These are phyloP conservation scores for Siniperca knerii DNA, from an alignment of 2,113 vertebrate genomes.

Conservation along the genomic window DNA sequence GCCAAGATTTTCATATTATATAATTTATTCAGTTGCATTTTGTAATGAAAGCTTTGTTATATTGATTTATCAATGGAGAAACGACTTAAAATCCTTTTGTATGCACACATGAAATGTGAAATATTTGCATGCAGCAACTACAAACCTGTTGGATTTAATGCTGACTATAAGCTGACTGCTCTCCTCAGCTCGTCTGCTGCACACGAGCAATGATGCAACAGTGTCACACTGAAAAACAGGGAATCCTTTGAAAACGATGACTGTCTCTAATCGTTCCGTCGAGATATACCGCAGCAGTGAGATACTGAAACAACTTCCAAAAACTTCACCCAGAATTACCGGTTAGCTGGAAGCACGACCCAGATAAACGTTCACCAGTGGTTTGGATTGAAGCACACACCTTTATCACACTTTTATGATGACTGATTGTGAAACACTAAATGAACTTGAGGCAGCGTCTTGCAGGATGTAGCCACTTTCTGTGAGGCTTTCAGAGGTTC, in stretches of 20 bases:
- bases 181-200: not conserved
- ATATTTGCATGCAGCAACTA: not conserved
- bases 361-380: not conserved
- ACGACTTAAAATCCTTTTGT: not conserved
- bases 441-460: not conserved
- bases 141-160: not conserved
- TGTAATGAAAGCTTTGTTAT: not conserved
- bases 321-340: not conserved
- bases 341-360: not conserved
- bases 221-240: no score
- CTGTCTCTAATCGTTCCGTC: not conserved
- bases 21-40: no score
- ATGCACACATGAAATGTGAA: not conserved
- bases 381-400: not conserved
- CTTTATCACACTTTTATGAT: no score
- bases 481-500: no score
- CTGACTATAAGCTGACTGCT: not conserved
- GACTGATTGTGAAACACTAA: slow-evolving; percentile 13
- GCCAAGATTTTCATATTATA: no score
- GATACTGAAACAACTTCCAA: not conserved
- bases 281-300: not conserved
- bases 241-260: not conserved
- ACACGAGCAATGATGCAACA: not conserved
- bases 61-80: not conserved
- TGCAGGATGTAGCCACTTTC: not conserved